A percentile compares a stretch with the other conserved stretches of the same genome.
These are phyloP conservation scores for Eristalis pertinax DNA, from an alignment of 2,888 invertebrate genomes.

Conservation along the genomic window DNA sequence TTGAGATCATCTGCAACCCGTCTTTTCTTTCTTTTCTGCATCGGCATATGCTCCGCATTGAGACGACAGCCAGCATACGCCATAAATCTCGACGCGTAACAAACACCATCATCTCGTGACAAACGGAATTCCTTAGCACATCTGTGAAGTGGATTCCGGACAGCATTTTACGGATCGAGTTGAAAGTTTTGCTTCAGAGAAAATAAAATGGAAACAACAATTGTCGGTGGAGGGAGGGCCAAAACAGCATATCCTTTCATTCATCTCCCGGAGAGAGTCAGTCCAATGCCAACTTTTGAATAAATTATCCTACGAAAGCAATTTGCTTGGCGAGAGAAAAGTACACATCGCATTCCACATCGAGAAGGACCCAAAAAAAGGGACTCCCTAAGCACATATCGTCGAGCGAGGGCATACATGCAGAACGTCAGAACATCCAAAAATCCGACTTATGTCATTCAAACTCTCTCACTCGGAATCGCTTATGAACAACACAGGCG, in stretches of 20 bases:
- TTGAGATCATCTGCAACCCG: no score
- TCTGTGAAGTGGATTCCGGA: constrained; percentile 37
- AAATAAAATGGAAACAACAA: constrained; percentile 60
- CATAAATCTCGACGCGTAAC: not conserved
- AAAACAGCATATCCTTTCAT: constrained; percentile 41
- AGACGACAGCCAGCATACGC: not conserved
- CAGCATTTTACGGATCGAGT: constrained; percentile 56
- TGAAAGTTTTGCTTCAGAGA: constrained; percentile 60
- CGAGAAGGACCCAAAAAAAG: constrained; percentile 27
- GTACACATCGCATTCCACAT: constrained; percentile 42
- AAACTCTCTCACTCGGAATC: constrained; percentile 69
- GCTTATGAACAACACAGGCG: constrained; percentile 52
- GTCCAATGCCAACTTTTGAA: constrained; percentile 66
- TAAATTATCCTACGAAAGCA: constrained; percentile 70
- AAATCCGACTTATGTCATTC: constrained; percentile 71
- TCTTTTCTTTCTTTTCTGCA: no score
- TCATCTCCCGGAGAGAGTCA: constrained; percentile 45
- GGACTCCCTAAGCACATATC: not conserved
- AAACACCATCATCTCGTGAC: not conserved
- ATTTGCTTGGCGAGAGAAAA: constrained; percentile 64
- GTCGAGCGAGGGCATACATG: constrained; percentile 35
- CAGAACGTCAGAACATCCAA: constrained; percentile 31
- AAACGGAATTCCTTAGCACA: not conserved
- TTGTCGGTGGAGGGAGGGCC: not conserved
- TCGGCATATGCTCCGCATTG: no score